Evolutionary conservation across 2,888 invertebrate genomes (phyloP), one percentile per base, ranked within the genome.

Genomic region (Zaprionus lineosus): DNA sequence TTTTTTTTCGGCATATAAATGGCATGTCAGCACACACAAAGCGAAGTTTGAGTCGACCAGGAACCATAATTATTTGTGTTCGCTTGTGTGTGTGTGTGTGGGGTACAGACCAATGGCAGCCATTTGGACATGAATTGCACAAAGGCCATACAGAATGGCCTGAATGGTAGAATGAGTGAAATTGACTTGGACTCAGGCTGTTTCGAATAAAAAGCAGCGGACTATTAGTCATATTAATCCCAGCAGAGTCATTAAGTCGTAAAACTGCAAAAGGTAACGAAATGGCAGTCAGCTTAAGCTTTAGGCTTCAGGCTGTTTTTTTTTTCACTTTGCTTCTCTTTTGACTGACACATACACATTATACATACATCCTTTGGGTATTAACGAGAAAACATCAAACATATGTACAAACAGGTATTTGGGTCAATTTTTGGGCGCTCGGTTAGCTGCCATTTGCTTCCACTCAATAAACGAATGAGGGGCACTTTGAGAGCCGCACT

Each of bases 201-300:
- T 60, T 82, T 82, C 59, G 71, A 79, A 69, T 62, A 55, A 56
- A 70, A 73, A 83, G 63, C 81, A 69, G 59, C 62, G 61, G 62
- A 70, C 82, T 84, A 86, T 83, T 83, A 83, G 82, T 83, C 82
- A 83, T 83, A 84, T 83, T 86, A 83, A 83, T 83, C 82, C 86
- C 82, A 73, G 73, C 57, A 75, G 82, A 86, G 86, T 83, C 81
- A 82, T 82, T 82, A 82, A 82, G 86, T 81, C 84, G 84, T 81
- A 84, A 81, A 81, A 76, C 58, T 60, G 74, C 63, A 52, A 65
- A 65, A 74, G 84, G 82, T 66, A 69, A 71, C 65, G 29, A 56
- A 52, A 57, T 24, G 58, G 16, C 50, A 56, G 37, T 29, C 14
- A 34, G 19, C 33, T 43, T 41, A 24, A 34, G 26, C 39, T 39